A percentile compares a stretch with the other conserved stretches of the same genome.
These are phyloP conservation scores for Morelia viridis DNA, from an alignment of 2,797 vertebrate species.

Conservation along the genomic window DNA sequence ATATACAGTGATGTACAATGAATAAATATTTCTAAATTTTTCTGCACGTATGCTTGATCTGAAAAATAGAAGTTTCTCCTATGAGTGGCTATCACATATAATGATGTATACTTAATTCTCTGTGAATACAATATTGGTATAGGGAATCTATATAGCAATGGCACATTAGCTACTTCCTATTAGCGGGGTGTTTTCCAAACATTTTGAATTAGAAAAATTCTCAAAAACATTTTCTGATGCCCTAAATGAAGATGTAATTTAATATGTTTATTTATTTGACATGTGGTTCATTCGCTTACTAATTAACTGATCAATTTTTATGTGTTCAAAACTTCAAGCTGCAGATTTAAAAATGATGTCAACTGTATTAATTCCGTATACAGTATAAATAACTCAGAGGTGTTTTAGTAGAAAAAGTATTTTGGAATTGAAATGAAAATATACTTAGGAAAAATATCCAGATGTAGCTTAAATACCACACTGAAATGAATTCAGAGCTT, in stretches of 20 bases:
- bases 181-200: no score
- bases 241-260: background rate
- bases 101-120: background rate
- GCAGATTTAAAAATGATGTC: background rate
- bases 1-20: background rate
- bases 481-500: background rate
- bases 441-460: background rate
- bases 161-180: background rate
- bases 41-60: background rate
- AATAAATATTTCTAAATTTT: background rate
- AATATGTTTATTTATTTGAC: background rate
- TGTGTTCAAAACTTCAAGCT: background rate
- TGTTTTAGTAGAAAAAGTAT: background rate
- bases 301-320: background rate
- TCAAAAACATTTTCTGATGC: background rate
- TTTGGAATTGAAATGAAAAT: background rate
- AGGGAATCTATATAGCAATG: background rate
- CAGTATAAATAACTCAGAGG: background rate
- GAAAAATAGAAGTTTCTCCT: no score
- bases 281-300: background rate
- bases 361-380: background rate
- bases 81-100: background rate
- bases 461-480: background rate
- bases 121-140: background rate
- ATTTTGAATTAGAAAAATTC: background rate